These are phyloP conservation scores for Lochmaea crataegi DNA, from an alignment of 2,888 invertebrate species.

Conservation along the genomic window DNA sequence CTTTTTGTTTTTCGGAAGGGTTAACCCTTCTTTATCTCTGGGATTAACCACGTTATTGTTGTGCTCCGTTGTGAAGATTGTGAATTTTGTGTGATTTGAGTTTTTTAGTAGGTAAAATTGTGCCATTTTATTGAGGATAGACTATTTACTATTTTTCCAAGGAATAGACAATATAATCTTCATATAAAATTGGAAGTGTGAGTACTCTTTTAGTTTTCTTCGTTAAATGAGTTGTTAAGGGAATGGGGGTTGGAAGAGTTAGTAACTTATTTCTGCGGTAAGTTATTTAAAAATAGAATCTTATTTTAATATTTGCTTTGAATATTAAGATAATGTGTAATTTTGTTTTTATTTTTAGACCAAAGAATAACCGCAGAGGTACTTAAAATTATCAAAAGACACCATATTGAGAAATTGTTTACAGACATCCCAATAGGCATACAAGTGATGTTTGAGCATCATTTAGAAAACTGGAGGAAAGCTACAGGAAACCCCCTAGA, in stretches of 20 bases:
- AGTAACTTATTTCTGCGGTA: constrained; percentile 5
- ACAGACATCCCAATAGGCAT: constrained; percentile 42
- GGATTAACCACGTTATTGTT: no score
- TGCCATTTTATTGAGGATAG: no score
- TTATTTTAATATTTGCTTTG: background rate
- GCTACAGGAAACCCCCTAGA: no score
- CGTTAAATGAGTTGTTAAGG: background rate
- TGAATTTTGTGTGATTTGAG: no score
- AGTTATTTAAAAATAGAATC: constrained; percentile 16
- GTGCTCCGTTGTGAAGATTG: no score
- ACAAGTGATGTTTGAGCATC: constrained; percentile 45
- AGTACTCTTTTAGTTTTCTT: no score
- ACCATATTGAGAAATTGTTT: constrained; percentile 44
- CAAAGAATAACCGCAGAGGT: constrained; percentile 19
- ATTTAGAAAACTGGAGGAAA: constrained; percentile 45
- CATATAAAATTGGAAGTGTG: no score
- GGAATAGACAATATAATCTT: no score
- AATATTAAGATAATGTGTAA: background rate
- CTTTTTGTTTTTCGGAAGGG: no score
- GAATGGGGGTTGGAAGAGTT: background rate
- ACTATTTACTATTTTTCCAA: no score
- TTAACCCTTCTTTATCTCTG: no score
- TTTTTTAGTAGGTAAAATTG: no score
- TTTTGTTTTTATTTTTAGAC: constrained; percentile 12
- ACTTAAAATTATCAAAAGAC: constrained; percentile 39